phyloP scores from a whole-genome alignment of 2,113 vertebrate genomes.

The Alligator sinensis region DNA sequence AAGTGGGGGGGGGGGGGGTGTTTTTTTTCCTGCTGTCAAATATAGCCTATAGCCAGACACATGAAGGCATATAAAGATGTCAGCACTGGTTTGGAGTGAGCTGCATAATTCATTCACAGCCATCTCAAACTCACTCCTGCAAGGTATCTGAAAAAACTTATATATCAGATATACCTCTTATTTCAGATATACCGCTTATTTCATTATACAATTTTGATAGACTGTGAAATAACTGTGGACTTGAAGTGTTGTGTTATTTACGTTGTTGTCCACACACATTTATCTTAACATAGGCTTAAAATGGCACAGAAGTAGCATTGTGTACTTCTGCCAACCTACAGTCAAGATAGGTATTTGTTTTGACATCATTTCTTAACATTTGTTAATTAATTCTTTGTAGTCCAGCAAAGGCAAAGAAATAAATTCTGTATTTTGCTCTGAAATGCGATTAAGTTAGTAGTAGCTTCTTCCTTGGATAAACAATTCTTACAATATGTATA shows the following conservation, averaged over 20 bases:
- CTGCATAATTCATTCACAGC: fast-evolving
- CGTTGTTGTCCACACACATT: background rate
- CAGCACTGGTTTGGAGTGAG: background rate
- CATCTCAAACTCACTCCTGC: too few species aligned
- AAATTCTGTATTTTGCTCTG: background rate
- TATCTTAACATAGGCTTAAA: background rate
- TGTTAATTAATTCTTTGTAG: background rate
- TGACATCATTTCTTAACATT: background rate
- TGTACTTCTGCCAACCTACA: background rate
- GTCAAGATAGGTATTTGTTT: background rate
- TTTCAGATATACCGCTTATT: background rate
- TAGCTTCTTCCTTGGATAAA: background rate
- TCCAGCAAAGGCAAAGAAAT: background rate
- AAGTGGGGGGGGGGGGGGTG: too few species aligned
- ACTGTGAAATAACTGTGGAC: background rate
- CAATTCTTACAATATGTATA: background rate
- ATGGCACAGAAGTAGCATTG: background rate
- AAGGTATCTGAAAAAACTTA: background rate
- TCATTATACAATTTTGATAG: background rate
- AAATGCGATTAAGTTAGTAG: background rate
- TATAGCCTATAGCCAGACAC: background rate
- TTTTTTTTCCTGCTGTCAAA: background rate
- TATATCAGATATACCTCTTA: too few species aligned
- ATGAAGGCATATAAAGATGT: fast-evolving
- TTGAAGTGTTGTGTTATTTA: background rate